These are phyloP conservation scores for Arbacia lixula DNA, from an alignment of 53 echinoderm and acorn worm species.

Conservation along the genomic window DNA sequence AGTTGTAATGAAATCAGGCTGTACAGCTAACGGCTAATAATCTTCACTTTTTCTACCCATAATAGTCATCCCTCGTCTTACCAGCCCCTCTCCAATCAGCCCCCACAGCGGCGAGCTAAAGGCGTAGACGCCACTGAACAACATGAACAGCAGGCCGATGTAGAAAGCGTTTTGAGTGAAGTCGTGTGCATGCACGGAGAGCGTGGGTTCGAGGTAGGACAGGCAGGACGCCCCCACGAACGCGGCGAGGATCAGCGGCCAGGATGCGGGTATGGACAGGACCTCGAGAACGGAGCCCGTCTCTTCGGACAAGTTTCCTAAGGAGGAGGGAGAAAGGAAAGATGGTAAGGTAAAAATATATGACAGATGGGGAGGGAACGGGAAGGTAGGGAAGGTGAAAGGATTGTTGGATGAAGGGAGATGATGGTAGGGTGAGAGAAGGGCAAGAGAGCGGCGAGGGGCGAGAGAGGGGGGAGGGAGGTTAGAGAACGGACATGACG, in stretches of 20 bases:
- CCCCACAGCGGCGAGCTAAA: slow-evolving; percentile 44
- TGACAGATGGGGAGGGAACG: too few species aligned
- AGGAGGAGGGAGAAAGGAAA: background rate
- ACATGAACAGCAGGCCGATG: slow-evolving; percentile 49
- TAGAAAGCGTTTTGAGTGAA: slow-evolving; percentile 17
- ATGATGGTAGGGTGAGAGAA: too few species aligned
- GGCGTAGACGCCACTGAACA: slow-evolving; percentile 35
- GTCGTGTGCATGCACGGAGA: slow-evolving; percentile 46
- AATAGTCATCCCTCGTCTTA: too few species aligned
- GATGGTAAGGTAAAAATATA: too few species aligned
- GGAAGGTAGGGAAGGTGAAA: too few species aligned
- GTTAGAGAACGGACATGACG: too few species aligned
- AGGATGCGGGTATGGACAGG: slow-evolving; percentile 61
- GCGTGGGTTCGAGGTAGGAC: slow-evolving; percentile 53
- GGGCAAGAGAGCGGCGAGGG: too few species aligned
- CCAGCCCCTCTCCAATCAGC: slow-evolving; percentile 8
- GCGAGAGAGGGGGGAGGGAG: too few species aligned
- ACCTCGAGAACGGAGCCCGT: slow-evolving; percentile 48
- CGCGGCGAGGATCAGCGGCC: slow-evolving; percentile 51
- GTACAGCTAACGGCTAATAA: too few species aligned
- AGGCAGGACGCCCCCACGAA: slow-evolving; percentile 29
- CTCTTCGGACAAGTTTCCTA: background rate
- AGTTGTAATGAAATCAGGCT: too few species aligned
- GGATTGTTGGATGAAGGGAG: too few species aligned
- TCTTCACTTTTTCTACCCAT: too few species aligned